phyloP scores from a whole-genome alignment of 1,140 invertebrate genomes.

The Orchesella cincta region DNA sequence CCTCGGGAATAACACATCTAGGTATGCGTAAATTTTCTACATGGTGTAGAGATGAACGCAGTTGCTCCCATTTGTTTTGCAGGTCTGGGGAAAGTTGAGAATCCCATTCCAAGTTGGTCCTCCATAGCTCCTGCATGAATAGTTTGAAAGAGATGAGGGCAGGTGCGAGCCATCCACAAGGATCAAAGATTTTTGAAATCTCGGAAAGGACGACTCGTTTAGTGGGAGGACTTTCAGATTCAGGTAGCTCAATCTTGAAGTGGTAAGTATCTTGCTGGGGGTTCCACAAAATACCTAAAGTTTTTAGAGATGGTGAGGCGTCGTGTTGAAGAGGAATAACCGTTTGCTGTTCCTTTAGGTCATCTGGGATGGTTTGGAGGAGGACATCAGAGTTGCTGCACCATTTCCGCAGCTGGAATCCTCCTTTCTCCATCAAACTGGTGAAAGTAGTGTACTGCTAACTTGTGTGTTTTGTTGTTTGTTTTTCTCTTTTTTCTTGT shows the following conservation, averaged over 20 bases:
- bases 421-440: too few species aligned
- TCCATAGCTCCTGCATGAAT: constrained; percentile 58
- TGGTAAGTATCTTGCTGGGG: constrained; percentile 31
- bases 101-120: constrained; percentile 56
- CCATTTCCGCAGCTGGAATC: constrained; percentile 57
- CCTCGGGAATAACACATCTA: constrained; percentile 42
- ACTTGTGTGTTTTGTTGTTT: too few species aligned
- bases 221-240: constrained; percentile 33
- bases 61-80: constrained; percentile 44
- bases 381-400: constrained; percentile 51
- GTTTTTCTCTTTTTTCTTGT: too few species aligned
- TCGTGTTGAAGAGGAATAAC: background rate
- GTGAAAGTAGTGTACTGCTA: too few species aligned
- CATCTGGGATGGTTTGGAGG: constrained; percentile 39
- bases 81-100: constrained; percentile 52
- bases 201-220: constrained; percentile 53
- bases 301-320: constrained; percentile 38
- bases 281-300: constrained; percentile 45
- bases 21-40: constrained; percentile 36
- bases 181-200: constrained; percentile 56
- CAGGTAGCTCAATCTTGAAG: background rate
- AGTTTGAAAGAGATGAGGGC: constrained; percentile 55
- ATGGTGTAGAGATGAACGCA: constrained; percentile 38
- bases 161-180: constrained; percentile 56
- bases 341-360: background rate